A percentile compares a stretch with the other conserved stretches of the same genome.
These are phyloP conservation scores for Athrips mouffetella DNA, from an alignment of 2,888 invertebrate species.

Conservation along the genomic window DNA sequence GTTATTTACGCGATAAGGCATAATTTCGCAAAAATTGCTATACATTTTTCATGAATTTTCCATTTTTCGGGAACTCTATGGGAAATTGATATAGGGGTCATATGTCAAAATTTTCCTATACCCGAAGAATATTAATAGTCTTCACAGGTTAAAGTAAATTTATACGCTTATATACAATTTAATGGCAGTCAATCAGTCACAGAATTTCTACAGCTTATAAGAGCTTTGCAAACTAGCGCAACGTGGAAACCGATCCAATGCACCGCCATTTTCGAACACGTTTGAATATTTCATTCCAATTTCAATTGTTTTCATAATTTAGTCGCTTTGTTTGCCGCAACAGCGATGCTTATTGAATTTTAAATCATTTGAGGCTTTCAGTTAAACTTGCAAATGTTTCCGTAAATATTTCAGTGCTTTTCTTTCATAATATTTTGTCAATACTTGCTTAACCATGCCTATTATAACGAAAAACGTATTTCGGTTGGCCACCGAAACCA, in stretches of 20 bases:
- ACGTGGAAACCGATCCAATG: conserved; percentile 9
- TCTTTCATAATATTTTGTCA: too few species aligned
- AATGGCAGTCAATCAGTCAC: neutral
- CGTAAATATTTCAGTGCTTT: too few species aligned
- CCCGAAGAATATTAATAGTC: too few species aligned
- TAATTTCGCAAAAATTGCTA: too few species aligned
- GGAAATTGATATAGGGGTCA: too few species aligned
- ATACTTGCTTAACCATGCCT: too few species aligned
- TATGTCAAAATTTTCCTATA: too few species aligned
- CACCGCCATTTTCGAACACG: conserved; percentile 2
- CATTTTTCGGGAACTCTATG: too few species aligned
- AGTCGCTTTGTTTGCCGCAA: conserved; percentile 3
- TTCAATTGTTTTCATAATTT: conserved; percentile 7
- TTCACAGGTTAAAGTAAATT: too few species aligned
- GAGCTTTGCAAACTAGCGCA: conserved; percentile 8
- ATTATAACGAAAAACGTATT: neutral
- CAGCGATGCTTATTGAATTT: neutral
- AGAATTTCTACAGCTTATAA: conserved; percentile 16
- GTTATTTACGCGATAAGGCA: too few species aligned
- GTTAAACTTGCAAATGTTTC: neutral
- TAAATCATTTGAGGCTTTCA: neutral
- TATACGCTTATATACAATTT: too few species aligned
- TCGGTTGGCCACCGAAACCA: conserved; percentile 14
- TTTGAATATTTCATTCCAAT: conserved; percentile 13
- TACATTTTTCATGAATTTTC: too few species aligned